Percentiles rank a stretch among this genome's conserved stretches.
Evolutionary conservation across 2,113 vertebrate species (phyloP).

Genomic region (Natator depressus): DNA sequence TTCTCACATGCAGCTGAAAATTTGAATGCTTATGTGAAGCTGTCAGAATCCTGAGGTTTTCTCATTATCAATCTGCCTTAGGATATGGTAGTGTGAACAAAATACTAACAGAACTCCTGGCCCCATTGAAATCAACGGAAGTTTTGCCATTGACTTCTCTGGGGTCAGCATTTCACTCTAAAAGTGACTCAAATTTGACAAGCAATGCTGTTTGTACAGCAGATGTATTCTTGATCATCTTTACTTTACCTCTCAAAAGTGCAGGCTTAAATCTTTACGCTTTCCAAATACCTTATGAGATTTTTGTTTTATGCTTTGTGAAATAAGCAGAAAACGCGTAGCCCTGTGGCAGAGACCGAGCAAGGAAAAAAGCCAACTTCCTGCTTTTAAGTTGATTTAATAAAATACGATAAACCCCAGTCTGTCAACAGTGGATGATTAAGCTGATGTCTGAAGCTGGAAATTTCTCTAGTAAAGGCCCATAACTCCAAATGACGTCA

Average conservation of each 20-base stretch:
- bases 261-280: background rate
- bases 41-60: background rate
- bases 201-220: background rate
- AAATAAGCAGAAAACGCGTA: background rate
- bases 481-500: background rate
- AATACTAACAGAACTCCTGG: background rate
- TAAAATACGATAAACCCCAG: background rate
- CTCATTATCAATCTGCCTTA: background rate
- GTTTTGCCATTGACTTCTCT: constrained; percentile 1
- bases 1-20: background rate
- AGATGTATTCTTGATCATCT: background rate
- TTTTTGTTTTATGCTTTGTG: background rate
- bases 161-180: background rate
- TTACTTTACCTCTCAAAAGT: constrained; percentile 1
- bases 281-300: background rate
- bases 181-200: background rate
- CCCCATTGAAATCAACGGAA: background rate
- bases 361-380: background rate
- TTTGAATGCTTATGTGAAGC: background rate
- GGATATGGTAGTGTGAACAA: background rate
- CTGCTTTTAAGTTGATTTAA: background rate
- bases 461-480: background rate
- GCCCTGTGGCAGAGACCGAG: background rate
- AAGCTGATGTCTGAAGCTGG: background rate
- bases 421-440: background rate